Conservation (phyloP, 2,113 vertebrate genomes). For the Scolopax mira region DNA sequence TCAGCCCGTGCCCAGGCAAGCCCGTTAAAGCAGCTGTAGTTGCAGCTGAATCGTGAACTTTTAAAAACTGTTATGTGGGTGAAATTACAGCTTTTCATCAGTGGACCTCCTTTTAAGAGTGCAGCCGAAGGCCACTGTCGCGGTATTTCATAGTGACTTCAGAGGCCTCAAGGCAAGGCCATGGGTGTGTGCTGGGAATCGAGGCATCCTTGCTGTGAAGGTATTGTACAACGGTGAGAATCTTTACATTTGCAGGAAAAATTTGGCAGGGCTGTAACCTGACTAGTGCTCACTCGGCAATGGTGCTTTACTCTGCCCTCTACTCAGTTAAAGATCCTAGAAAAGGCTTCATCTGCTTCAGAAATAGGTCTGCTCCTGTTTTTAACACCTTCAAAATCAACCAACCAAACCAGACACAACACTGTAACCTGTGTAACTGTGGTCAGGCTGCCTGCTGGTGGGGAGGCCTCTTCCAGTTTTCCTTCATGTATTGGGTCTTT, state of each 20-base stretch:
- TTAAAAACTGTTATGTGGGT: fast-evolving
- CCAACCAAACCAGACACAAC: background rate
- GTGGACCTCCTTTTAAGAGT: background rate
- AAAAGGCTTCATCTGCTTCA: background rate
- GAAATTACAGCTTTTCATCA: background rate
- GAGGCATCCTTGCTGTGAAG: background rate
- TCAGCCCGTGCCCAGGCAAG: background rate
- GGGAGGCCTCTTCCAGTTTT: conserved; percentile 41
- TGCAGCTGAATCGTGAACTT: background rate
- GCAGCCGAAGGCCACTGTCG: background rate
- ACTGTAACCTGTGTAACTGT: background rate
- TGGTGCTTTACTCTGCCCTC: conserved; percentile 46
- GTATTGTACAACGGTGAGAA: background rate
- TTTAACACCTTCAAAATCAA: background rate
- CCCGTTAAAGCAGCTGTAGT: background rate
- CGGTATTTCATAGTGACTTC: background rate
- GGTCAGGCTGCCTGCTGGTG: background rate
- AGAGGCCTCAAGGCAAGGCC: background rate
- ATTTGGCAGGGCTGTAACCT: background rate
- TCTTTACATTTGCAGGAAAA: background rate
- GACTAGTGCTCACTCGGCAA: background rate
- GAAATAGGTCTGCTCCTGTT: background rate
- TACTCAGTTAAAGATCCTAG: background rate
- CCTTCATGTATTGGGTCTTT: conserved; percentile 23
- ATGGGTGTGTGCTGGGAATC: background rate